Conservation (phyloP, 2,888 invertebrate genomes). For the Tiliacea citrago region DNA sequence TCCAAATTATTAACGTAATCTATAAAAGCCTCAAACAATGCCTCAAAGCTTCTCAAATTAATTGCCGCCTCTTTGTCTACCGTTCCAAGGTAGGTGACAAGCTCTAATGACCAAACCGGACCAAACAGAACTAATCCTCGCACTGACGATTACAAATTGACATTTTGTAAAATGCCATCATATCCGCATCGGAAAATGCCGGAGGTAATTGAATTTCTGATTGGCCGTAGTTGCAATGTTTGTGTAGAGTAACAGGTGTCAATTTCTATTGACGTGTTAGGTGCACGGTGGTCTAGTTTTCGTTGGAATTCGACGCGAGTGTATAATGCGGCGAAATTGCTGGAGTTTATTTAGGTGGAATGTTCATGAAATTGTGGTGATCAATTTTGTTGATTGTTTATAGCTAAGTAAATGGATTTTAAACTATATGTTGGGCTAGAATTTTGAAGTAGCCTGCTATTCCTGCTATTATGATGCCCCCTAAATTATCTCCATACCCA, state of each 20-base stretch:
- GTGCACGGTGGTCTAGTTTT: conserved; percentile 16
- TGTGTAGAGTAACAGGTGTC: conserved; percentile 81
- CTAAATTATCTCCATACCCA: no score
- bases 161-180: conserved; percentile 79
- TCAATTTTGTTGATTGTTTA: neutral
- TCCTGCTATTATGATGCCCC: no score
- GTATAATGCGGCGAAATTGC: conserved; percentile 3
- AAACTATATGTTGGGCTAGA: neutral
- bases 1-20: conserved; percentile 39
- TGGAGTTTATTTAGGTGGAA: conserved; percentile 11
- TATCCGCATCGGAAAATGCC: conserved; percentile 77
- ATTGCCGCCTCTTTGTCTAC: conserved; percentile 51
- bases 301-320: conserved; percentile 25
- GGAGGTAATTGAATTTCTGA: conserved; percentile 86
- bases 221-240: conserved; percentile 73
- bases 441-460: neutral
- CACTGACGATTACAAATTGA: conserved; percentile 72
- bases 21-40: conserved; percentile 43
- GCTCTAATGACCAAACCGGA: conserved; percentile 42
- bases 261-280: conserved; percentile 65
- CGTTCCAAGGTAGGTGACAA: conserved; percentile 38
- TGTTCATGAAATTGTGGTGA: neutral
- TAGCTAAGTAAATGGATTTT: neutral
- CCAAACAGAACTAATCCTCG: conserved; percentile 33
- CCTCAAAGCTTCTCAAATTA: conserved; percentile 23